phyloP scores from a whole-genome alignment of 2,797 vertebrate species.

The Scyliorhinus canicula region DNA sequence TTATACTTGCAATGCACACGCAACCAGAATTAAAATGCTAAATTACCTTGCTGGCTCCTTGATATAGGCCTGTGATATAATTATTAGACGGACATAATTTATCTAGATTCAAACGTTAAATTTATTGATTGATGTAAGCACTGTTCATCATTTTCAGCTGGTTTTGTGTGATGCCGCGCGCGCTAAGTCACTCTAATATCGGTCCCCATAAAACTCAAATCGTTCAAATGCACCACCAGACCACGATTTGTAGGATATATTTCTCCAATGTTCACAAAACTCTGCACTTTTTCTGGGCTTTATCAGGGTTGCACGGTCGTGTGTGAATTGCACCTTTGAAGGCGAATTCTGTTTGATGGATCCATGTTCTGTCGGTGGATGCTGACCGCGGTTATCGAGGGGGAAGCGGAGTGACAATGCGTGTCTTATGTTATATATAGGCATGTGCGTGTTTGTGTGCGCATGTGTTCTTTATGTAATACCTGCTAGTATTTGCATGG shows the following conservation, averaged over 20 bases:
- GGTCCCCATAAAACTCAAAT: not conserved
- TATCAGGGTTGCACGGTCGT: not conserved
- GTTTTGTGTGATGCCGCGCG: not conserved
- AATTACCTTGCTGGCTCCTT: slow-evolving; percentile 17
- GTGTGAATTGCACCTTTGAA: not conserved
- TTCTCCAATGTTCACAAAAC: too few species aligned
- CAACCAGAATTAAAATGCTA: slow-evolving; percentile 20
- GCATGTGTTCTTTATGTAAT: not conserved
- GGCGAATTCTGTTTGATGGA: not conserved
- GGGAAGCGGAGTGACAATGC: not conserved
- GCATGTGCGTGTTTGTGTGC: not conserved
- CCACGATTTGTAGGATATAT: not conserved
- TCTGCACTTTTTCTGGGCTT: not conserved
- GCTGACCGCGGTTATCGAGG: too few species aligned
- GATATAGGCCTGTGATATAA: not conserved
- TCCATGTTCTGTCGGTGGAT: not conserved
- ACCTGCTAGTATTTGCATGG: not conserved
- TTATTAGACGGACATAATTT: not conserved
- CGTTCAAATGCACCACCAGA: not conserved
- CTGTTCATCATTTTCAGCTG: not conserved
- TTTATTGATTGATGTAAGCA: not conserved
- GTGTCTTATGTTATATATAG: not conserved
- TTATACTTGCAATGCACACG: not conserved
- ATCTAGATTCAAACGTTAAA: not conserved
- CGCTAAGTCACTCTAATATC: not conserved